Evolutionary conservation across 1,140 invertebrate species (phyloP).

Genomic region (Antheraea mylitta): DNA sequence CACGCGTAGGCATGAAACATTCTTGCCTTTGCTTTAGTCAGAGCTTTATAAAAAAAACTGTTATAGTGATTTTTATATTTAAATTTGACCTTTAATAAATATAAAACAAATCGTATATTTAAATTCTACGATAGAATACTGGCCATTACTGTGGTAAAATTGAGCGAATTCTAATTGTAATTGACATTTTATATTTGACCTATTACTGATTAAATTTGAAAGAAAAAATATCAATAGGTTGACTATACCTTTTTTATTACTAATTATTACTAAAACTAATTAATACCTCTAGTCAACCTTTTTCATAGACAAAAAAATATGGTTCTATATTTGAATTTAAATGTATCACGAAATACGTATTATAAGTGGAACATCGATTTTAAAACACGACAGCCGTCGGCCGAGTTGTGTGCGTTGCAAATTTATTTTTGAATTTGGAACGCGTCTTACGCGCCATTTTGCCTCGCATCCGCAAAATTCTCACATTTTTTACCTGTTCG

Average conservation of each 20-base stretch:
- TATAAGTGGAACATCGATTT: slow-evolving; percentile 54
- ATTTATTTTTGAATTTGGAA: slow-evolving; percentile 78
- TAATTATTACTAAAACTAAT: too few species aligned
- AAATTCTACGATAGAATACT: too few species aligned
- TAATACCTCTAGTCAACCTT: neutral
- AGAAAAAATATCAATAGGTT: too few species aligned
- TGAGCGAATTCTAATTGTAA: too few species aligned
- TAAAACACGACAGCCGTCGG: slow-evolving; percentile 58
- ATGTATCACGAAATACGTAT: slow-evolving; percentile 22
- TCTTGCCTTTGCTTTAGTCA: slow-evolving; percentile 28
- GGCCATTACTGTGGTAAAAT: too few species aligned
- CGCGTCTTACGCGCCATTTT: slow-evolving; percentile 72
- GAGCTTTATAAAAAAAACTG: neutral
- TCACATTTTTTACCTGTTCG: slow-evolving; percentile 41
- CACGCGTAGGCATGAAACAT: slow-evolving; percentile 59
- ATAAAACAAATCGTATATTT: too few species aligned
- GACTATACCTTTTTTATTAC: too few species aligned
- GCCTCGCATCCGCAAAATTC: slow-evolving; percentile 61
- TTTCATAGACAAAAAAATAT: neutral
- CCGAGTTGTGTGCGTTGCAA: slow-evolving; percentile 50
- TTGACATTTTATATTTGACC: too few species aligned
- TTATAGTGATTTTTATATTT: neutral
- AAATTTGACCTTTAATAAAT: too few species aligned
- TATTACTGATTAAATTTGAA: too few species aligned
- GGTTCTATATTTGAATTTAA: slow-evolving; percentile 30